These are phyloP conservation scores for Montifringilla adamsi DNA, from an alignment of 2,113 vertebrate species.

Conservation along the genomic window DNA sequence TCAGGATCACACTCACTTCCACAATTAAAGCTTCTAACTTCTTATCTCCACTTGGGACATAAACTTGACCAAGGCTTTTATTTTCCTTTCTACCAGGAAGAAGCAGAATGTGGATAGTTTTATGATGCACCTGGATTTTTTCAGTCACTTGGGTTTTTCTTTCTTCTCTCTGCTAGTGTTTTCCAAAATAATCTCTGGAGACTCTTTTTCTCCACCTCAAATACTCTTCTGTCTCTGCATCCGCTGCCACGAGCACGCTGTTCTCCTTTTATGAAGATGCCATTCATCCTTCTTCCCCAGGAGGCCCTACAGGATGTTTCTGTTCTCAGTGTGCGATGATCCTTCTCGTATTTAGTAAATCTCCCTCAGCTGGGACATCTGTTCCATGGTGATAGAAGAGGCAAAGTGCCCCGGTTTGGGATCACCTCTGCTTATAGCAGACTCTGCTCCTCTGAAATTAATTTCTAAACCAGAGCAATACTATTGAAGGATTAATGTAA, in stretches of 20 bases:
- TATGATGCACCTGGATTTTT: not conserved
- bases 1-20: not conserved
- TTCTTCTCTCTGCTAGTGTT: not conserved
- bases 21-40: not conserved
- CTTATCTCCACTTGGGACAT: not conserved
- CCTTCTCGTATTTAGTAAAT: not conserved
- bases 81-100: not conserved
- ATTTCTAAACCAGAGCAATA: conserved; percentile 10
- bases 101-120: not conserved
- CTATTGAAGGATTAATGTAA: conserved; percentile 44
- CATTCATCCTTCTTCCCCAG: not conserved
- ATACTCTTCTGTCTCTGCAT: not conserved
- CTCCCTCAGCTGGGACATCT: not conserved
- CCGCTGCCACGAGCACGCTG: not conserved
- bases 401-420: not conserved
- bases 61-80: not conserved
- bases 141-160: not conserved
- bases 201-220: not conserved
- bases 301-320: not conserved
- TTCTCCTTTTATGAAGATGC: conserved; percentile 18
- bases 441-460: not conserved
- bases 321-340: not conserved
- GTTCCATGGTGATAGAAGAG: not conserved
- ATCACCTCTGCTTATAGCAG: not conserved
- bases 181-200: conserved; percentile 4